A percentile compares a stretch with the other conserved stretches of the same genome.
Conservation (phyloP, 1,140 invertebrate genomes). For the Tribolium madens region DNA sequence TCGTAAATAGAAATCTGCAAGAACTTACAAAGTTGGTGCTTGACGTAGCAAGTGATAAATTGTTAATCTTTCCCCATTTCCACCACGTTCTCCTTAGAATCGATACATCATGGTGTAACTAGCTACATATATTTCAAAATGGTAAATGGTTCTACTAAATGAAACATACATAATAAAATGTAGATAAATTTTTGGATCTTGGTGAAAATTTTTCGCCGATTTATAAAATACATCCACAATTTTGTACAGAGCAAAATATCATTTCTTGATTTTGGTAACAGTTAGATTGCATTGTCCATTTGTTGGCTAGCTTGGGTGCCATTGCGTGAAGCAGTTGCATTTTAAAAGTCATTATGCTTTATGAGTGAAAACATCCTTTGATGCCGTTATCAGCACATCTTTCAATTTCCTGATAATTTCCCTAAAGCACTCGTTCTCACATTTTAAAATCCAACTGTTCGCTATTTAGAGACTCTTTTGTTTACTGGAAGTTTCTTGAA, state of each 20-base stretch:
- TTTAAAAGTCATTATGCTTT: background rate
- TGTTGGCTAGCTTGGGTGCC: background rate
- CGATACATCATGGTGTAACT: constrained; percentile 40
- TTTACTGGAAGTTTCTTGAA: background rate
- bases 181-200: background rate
- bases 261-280: background rate
- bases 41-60: constrained; percentile 47
- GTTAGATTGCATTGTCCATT: background rate
- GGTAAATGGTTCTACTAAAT: constrained; percentile 31
- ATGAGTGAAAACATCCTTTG: background rate
- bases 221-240: background rate
- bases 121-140: constrained; percentile 37
- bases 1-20: constrained; percentile 47
- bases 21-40: constrained; percentile 39
- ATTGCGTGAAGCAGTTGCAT: background rate
- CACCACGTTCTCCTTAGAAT: constrained; percentile 15
- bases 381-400: background rate
- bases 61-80: constrained; percentile 44
- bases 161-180: constrained; percentile 34
- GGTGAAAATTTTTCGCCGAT: background rate
- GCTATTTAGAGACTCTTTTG: background rate
- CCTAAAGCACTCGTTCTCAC: background rate
- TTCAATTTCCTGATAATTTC: constrained; percentile 38
- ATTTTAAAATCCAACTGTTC: background rate
- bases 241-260: background rate